Evolutionary conservation across 1,140 invertebrate species (phyloP).

Genomic region (Capitella teleta): DNA sequence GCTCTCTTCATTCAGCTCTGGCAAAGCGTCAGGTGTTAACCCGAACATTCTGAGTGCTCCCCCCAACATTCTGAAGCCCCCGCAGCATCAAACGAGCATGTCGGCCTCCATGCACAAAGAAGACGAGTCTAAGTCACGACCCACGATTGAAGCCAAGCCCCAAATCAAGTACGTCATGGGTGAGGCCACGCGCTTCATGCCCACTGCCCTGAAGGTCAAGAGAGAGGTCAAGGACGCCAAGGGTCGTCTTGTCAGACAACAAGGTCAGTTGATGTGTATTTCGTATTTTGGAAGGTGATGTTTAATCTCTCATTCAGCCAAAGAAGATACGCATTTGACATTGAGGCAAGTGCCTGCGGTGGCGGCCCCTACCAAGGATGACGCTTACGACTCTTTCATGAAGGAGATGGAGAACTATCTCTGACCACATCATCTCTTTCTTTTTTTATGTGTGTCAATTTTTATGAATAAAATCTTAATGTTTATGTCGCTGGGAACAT

Average conservation of each 20-base stretch:
- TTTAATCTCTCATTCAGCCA: constrained; percentile 15
- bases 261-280: constrained; percentile 3
- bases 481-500: no score
- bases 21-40: constrained; percentile 39
- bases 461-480: no score
- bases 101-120: not conserved
- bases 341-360: constrained; percentile 22
- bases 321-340: constrained; percentile 25
- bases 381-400: constrained; percentile 97
- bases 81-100: constrained; percentile 11
- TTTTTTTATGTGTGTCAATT: no score
- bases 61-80: constrained; percentile 60
- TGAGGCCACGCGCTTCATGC: constrained; percentile 89
- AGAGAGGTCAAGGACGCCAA: constrained; percentile 52
- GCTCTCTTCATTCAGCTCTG: no score
- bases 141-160: constrained; percentile 84
- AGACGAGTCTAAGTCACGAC: constrained; percentile 43
- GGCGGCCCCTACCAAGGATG: constrained; percentile 74
- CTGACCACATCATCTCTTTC: constrained; percentile 36
- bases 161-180: constrained; percentile 86
- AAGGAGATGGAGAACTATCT: constrained; percentile 90
- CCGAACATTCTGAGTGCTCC: constrained; percentile 69
- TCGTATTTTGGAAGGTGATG: not conserved
- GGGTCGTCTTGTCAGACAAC: constrained; percentile 14
- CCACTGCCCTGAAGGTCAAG: constrained; percentile 79